A percentile compares a stretch with the other conserved stretches of the same genome.
Conservation (phyloP, 2,888 invertebrate genomes). For the Chydorus sphaericus region DNA sequence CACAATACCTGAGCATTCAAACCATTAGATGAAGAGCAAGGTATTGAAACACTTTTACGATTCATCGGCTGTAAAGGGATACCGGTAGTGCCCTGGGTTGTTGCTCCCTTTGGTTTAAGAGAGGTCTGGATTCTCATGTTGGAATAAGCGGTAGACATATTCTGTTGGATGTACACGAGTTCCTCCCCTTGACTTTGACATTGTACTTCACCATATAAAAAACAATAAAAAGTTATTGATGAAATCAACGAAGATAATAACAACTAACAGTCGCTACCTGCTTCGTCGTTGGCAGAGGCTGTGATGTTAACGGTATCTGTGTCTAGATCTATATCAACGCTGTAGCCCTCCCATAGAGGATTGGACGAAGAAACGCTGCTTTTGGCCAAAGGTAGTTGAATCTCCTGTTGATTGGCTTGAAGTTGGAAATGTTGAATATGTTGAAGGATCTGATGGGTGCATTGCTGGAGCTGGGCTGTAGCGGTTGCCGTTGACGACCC, state of each 20-base stretch:
- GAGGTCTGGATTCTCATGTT: conserved; percentile 22
- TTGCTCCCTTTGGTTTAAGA: conserved; percentile 16
- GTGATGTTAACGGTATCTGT: background rate
- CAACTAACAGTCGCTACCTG: no score
- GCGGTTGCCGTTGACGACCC: conserved; percentile 20
- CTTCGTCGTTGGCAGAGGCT: background rate
- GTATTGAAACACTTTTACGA: conserved; percentile 21
- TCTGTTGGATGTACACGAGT: background rate
- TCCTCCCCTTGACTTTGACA: conserved; percentile 1
- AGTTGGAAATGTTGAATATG: conserved; percentile 32
- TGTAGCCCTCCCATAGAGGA: background rate
- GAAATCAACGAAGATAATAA: no score
- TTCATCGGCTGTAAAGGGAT: conserved; percentile 21
- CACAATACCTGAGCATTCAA: no score
- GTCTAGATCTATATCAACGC: background rate
- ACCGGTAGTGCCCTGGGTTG: conserved; percentile 19
- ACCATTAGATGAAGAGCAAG: background rate
- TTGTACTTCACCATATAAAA: background rate
- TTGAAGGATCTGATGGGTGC: conserved; percentile 18
- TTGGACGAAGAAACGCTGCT: no score
- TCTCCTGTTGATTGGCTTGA: conserved; percentile 26
- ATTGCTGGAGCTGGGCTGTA: conserved; percentile 19
- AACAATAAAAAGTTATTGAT: no score
- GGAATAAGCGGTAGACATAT: conserved; percentile 18
- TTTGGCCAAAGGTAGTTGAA: background rate